Evolutionary conservation across 2,113 vertebrate species (phyloP).

Genomic region (Thalassarche chlororhynchos): DNA sequence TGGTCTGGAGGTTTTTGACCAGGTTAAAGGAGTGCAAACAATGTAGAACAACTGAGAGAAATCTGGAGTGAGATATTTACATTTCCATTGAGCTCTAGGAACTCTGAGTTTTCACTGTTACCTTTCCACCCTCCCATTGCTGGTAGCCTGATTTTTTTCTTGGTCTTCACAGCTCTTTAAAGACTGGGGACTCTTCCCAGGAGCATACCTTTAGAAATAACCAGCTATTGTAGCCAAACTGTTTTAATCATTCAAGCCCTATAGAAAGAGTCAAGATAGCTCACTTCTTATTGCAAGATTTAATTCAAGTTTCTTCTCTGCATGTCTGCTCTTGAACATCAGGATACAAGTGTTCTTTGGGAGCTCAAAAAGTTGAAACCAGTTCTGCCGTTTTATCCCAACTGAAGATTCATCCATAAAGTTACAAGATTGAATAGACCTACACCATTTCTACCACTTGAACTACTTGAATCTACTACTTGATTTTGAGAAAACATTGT

Average conservation of each 20-base stretch:
- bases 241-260: neutral
- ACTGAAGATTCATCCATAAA: neutral
- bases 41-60: neutral
- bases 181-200: neutral
- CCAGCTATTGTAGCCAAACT: neutral
- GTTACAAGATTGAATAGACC: neutral
- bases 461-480: neutral
- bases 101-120: neutral
- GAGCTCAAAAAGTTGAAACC: neutral
- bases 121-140: neutral
- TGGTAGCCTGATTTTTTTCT: neutral
- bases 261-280: neutral
- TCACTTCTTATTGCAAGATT: neutral
- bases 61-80: neutral
- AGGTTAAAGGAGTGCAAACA: neutral
- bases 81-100: neutral
- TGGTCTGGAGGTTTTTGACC: neutral
- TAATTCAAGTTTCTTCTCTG: neutral
- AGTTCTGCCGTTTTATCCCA: neutral
- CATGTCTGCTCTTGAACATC: neutral
- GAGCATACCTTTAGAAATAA: neutral
- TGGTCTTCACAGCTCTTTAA: neutral
- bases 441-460: neutral
- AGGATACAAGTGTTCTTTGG: neutral
- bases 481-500: neutral